Conservation (phyloP, 2,888 invertebrate genomes). For the Shargacucullia verbasci region DNA sequence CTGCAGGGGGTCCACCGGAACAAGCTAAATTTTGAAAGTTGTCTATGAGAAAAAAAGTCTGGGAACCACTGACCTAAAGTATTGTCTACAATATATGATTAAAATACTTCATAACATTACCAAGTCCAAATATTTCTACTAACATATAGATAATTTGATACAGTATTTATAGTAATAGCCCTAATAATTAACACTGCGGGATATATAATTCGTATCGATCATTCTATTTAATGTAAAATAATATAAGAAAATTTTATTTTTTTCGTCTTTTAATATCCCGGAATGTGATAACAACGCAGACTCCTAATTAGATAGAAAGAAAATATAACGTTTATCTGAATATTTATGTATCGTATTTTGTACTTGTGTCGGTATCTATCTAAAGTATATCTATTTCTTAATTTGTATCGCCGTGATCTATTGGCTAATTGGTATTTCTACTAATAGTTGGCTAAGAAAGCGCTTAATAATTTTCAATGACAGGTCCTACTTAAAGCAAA, state of each 20-base stretch:
- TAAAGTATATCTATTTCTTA: conserved; percentile 19
- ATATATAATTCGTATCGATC: no score
- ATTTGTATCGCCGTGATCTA: conserved; percentile 12
- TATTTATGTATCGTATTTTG: conserved; percentile 48
- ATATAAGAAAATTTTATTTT: no score
- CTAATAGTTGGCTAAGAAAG: no score
- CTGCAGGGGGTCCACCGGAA: no score
- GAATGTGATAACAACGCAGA: conserved; percentile 28
- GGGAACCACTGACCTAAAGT: conserved; percentile 1
- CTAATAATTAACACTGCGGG: no score
- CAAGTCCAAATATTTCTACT: conserved; percentile 34
- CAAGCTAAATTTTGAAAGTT: no score
- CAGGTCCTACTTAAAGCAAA: no score
- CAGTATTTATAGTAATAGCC: conserved; percentile 21
- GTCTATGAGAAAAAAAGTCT: no score
- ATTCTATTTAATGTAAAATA: no score
- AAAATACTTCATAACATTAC: conserved; percentile 14
- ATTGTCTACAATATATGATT: conserved; percentile 4
- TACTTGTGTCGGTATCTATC: conserved; percentile 23
- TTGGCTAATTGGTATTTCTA: no score
- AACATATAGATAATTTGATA: conserved; percentile 24
- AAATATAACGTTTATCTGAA: conserved; percentile 32
- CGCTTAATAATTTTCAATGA: no score
- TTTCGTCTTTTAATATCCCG: not conserved
- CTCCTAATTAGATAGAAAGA: conserved; percentile 45